These are phyloP conservation scores for Otolemur garnettii DNA, from an alignment of 2,113 vertebrate genomes.

Conservation along the genomic window DNA sequence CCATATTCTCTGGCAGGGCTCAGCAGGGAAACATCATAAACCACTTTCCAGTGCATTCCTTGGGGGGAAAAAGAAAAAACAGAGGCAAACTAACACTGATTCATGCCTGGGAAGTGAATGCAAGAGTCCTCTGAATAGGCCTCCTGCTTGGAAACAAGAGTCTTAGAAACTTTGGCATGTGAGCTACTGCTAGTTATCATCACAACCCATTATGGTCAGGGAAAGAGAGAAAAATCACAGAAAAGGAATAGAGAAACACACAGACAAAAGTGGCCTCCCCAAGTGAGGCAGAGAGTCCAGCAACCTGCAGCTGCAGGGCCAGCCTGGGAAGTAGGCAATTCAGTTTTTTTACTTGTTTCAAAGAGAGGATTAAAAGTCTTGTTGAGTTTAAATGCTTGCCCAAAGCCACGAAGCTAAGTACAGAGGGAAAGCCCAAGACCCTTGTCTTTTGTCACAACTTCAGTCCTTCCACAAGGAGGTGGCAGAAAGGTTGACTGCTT, in stretches of 20 bases:
- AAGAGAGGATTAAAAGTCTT: neutral
- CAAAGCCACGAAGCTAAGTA: neutral
- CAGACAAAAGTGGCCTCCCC: neutral
- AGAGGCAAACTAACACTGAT: neutral
- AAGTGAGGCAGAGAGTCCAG: too few species aligned
- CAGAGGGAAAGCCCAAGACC: neutral
- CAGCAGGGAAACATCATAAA: neutral
- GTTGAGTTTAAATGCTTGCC: neutral
- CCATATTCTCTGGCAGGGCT: neutral
- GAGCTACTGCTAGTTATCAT: constrained; percentile 64
- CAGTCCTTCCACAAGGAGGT: neutral
- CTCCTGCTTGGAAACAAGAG: constrained; percentile 76
- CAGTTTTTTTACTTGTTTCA: neutral
- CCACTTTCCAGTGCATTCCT: neutral
- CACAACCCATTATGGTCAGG: constrained; percentile 33
- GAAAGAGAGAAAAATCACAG: constrained; percentile 1
- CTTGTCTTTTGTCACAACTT: neutral
- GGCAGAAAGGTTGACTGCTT: neutral
- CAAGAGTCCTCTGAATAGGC: constrained; percentile 73
- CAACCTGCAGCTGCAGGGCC: neutral
- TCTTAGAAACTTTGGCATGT: constrained; percentile 76
- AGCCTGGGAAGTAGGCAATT: neutral
- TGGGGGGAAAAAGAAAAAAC: neutral
- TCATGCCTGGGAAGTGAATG: neutral
- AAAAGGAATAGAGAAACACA: neutral